Evolutionary conservation across 2,888 invertebrate genomes (phyloP), one percentile per base, ranked within the genome.

Genomic region (Dolichomitus sp.): DNA sequence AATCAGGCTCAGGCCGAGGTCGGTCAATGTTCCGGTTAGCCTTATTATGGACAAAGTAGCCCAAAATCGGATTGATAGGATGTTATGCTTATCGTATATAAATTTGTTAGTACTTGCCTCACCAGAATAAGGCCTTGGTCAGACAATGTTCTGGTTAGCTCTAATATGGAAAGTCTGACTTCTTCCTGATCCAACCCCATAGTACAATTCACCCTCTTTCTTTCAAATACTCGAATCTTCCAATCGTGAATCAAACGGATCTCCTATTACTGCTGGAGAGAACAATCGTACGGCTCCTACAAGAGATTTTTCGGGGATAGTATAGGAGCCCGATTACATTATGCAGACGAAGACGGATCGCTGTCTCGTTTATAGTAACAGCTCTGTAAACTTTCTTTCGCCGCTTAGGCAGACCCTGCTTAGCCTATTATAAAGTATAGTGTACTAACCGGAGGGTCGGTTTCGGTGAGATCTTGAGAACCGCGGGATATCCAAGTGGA

Each of bases 341-440:
- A 79, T 66, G 48, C 63, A 14, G 74, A 78, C 74, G 78, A 78
- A 78, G 81, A 78, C 52, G 50, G 73, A 78, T 78, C 78, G 73
- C 48, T 69, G 69, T 77, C 77, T 73, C 73, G 73, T 73, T 61
- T 42, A 14, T 37, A 52, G 37, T 52, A 73, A 50, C 59, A 65
- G 77, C 57, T 68, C 63, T 52, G 61, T 69, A 73, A 77, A 77
- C 68, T 73, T 68, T 77, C 72, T 45, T 63, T 61, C 19, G 61
- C 48, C 76, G 27, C 59, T 81, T 59, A 4, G 57, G 11, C n/a
- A 14, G 42, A 42, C 45, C n/a, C 57, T 70, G 52, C 14, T 52
- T 14, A 37, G 27, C 45, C 14, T 17, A 37, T 72, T 66, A 65
- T 61, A 77, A 17, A 68, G 17, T 63, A 11, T 63, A 30, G 42